These are phyloP conservation scores for Penaeus monodon DNA, from an alignment of 2,888 invertebrate genomes.

Conservation along the genomic window DNA sequence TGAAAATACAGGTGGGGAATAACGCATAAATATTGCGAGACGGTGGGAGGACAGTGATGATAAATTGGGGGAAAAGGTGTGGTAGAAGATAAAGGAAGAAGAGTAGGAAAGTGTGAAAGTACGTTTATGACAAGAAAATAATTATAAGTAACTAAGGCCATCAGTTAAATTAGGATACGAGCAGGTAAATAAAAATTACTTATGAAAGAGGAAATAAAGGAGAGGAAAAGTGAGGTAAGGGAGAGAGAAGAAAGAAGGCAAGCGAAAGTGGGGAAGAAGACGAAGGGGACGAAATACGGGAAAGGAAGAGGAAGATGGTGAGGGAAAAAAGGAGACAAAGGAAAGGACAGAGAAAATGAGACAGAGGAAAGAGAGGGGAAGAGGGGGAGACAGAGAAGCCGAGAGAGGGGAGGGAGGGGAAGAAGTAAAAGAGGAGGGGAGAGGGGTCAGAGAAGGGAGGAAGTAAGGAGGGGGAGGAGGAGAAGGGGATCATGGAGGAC, in stretches of 20 bases:
- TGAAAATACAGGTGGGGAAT: too few species aligned
- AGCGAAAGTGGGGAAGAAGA: conserved; percentile 8
- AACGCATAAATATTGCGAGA: too few species aligned
- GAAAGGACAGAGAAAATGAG: neutral
- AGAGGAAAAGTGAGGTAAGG: neutral
- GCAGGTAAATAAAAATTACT: too few species aligned
- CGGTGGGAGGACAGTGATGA: too few species aligned
- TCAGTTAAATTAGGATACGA: too few species aligned
- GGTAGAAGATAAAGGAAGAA: too few species aligned
- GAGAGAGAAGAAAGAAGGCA: neutral
- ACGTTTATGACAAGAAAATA: too few species aligned
- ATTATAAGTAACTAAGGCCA: too few species aligned
- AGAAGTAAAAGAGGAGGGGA: neutral
- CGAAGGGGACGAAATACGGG: conserved; percentile 1
- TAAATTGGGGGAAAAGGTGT: too few species aligned
- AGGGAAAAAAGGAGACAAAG: neutral
- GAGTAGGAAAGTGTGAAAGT: too few species aligned
- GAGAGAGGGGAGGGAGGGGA: too few species aligned
- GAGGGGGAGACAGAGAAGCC: neutral
- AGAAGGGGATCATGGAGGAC: accelerated
- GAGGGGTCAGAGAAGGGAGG: neutral
- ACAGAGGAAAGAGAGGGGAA: neutral
- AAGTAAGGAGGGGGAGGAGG: neutral
- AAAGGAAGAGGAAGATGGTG: neutral
- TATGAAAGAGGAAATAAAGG: too few species aligned